Conservation (phyloP, 2,797 vertebrate species). For the Liasis olivaceus region DNA sequence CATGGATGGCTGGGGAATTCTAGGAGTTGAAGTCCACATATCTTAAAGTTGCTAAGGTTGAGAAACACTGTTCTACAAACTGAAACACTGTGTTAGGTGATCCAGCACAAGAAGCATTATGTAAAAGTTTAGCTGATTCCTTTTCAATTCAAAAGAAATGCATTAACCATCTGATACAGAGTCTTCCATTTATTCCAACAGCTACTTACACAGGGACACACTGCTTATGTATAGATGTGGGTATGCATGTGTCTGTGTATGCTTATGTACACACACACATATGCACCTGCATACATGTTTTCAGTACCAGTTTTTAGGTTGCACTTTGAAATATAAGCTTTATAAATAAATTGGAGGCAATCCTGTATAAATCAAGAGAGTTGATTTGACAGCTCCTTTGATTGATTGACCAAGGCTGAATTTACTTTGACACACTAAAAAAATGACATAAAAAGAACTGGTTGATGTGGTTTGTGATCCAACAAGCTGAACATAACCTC, state of each 20-base stretch:
- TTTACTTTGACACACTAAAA: neutral
- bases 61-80: neutral
- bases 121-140: neutral
- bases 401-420: neutral
- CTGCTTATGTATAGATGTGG: neutral
- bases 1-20: too few relatives aligned
- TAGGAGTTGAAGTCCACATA: too few relatives aligned
- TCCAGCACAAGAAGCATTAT: neutral
- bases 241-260: neutral
- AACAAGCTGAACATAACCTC: neutral
- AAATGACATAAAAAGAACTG: neutral
- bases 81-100: neutral
- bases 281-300: neutral
- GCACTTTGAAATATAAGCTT: neutral
- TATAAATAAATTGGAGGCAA: neutral
- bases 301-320: neutral
- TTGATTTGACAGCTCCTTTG: neutral
- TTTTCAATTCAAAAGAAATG: neutral
- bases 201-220: neutral
- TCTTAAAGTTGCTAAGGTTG: too few relatives aligned
- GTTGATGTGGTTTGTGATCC: neutral
- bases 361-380: neutral
- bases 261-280: neutral
- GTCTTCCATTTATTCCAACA: constrained; percentile 1
- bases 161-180: neutral